phyloP scores from a whole-genome alignment of 2,797 vertebrate genomes.

The Lindbergichthys nudifrons region DNA sequence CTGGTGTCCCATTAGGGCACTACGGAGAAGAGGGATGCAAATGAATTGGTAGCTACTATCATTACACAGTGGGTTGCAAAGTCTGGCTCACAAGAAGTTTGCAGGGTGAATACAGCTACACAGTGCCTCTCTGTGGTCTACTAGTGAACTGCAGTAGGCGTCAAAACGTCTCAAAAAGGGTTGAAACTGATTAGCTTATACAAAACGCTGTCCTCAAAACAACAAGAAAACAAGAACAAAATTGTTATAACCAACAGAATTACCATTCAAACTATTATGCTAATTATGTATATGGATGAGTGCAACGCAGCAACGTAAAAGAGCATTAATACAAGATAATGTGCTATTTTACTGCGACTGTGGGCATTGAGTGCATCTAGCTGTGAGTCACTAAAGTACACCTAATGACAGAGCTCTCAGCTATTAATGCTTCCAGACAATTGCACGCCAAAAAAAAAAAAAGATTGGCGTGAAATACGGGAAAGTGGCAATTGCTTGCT shows the following conservation, averaged over 20 bases:
- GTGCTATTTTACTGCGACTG: slow-evolving; percentile 9
- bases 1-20: slow-evolving; percentile 78
- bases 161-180: background rate
- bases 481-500: slow-evolving; percentile 40
- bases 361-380: slow-evolving; percentile 13
- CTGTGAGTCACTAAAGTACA: slow-evolving; percentile 44
- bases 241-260: background rate
- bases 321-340: slow-evolving; percentile 16
- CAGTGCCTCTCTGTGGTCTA: slow-evolving; percentile 76
- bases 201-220: slow-evolving; percentile 1
- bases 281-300: slow-evolving; percentile 22
- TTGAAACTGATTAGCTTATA: background rate
- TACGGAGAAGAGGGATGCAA: slow-evolving; percentile 72
- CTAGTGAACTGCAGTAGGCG: slow-evolving; percentile 25
- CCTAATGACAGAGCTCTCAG: slow-evolving; percentile 34
- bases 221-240: slow-evolving; percentile 4
- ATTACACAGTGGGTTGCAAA: slow-evolving; percentile 48
- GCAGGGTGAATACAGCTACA: slow-evolving; percentile 50
- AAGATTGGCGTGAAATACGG: slow-evolving; percentile 27
- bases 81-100: slow-evolving; percentile 15
- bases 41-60: slow-evolving; percentile 65
- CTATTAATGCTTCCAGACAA: slow-evolving; percentile 39
- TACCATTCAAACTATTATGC: background rate
- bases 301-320: slow-evolving; percentile 10
- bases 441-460: slow-evolving; percentile 14